Conservation (phyloP, 1,140 invertebrate genomes). For the Kradibia gibbosae region DNA sequence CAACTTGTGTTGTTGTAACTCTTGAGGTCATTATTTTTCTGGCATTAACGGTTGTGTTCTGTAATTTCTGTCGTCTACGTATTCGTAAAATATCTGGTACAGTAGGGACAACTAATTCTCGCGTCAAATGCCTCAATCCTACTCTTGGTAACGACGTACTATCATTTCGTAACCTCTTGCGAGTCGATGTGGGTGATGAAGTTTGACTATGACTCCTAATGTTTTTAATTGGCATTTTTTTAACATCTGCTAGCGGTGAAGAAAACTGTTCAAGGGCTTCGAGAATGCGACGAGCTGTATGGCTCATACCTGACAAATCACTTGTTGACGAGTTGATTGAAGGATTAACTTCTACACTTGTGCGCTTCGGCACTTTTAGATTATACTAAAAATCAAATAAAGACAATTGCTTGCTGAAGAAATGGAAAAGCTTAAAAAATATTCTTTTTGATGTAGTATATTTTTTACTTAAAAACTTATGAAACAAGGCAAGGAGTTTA, state of each 20-base stretch:
- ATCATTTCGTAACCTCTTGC: slow-evolving; percentile 61
- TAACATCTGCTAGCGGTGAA: slow-evolving; percentile 81
- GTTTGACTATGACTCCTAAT: slow-evolving; percentile 52
- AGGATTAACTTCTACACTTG: slow-evolving; percentile 72
- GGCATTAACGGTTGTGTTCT: slow-evolving; percentile 77
- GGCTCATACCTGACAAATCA: slow-evolving; percentile 71
- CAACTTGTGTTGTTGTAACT: slow-evolving; percentile 54
- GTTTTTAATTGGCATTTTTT: slow-evolving; percentile 77
- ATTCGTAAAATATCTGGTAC: slow-evolving; percentile 77
- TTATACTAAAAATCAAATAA: slow-evolving; percentile 56
- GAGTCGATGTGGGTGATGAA: slow-evolving; percentile 43
- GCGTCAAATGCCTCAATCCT: slow-evolving; percentile 69
- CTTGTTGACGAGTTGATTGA: slow-evolving; percentile 59
- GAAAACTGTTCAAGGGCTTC: slow-evolving; percentile 83
- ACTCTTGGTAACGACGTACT: slow-evolving; percentile 55
- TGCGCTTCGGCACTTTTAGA: slow-evolving; percentile 65
- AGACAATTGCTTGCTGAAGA: neutral
- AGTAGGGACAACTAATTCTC: slow-evolving; percentile 74
- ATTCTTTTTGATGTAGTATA: too few species aligned
- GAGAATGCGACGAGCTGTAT: slow-evolving; percentile 79
- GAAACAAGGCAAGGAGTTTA: too few species aligned
- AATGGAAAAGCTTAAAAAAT: neutral
- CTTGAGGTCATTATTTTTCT: slow-evolving; percentile 75
- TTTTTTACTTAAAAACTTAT: too few species aligned
- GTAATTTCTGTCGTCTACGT: slow-evolving; percentile 73